These are phyloP conservation scores for Pissodes strobi DNA, from an alignment of 1,140 invertebrate genomes.

Conservation along the genomic window DNA sequence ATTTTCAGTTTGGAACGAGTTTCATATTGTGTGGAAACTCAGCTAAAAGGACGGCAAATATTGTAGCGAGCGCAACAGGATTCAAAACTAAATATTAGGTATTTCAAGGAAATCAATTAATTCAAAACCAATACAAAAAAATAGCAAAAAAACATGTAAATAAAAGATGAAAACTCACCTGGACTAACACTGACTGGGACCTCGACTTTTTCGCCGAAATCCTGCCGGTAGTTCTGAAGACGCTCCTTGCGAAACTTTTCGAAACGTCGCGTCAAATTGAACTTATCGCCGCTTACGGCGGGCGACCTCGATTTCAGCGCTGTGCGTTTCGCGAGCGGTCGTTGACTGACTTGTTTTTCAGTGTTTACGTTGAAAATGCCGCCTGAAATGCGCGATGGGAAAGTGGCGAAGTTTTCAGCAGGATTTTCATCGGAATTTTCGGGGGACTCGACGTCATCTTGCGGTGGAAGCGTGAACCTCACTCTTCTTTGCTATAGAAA, in stretches of 20 bases:
- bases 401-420: background rate
- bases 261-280: constrained; percentile 29
- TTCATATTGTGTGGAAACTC: too few relatives aligned
- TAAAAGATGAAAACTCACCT: constrained; percentile 8
- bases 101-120: too few relatives aligned
- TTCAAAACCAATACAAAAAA: too few relatives aligned
- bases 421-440: background rate
- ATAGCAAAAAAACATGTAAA: too few relatives aligned
- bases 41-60: too few relatives aligned
- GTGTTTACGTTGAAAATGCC: constrained; percentile 15
- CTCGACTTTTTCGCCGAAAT: constrained; percentile 19
- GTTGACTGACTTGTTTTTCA: constrained; percentile 41
- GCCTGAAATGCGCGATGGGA: constrained; percentile 31
- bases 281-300: background rate
- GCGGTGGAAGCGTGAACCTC: constrained; percentile 46
- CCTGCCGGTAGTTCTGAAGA: constrained; percentile 12
- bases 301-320: background rate
- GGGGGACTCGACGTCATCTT: constrained; percentile 36
- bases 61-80: too few relatives aligned
- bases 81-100: too few relatives aligned
- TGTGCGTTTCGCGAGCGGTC: constrained; percentile 34
- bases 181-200: constrained; percentile 31
- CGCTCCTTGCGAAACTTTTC: constrained; percentile 27
- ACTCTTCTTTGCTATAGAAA: constrained; percentile 36
- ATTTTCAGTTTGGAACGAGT: too few relatives aligned